Conservation (phyloP, 2,113 vertebrate genomes). For the Elanus axillaris region DNA sequence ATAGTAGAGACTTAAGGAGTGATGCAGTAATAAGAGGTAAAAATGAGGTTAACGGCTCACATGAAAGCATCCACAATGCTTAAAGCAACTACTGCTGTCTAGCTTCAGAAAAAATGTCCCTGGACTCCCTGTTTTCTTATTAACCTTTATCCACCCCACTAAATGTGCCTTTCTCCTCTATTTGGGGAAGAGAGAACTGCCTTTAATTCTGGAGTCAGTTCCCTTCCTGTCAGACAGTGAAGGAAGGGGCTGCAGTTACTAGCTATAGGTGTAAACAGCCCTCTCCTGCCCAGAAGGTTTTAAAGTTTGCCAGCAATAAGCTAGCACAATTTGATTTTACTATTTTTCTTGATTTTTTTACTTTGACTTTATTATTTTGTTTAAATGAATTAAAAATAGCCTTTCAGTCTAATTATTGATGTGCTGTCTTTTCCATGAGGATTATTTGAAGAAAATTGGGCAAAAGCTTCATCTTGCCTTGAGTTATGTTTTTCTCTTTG, state of each 20-base stretch:
- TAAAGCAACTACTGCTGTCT: background rate
- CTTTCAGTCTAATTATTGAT: background rate
- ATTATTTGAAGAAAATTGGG: background rate
- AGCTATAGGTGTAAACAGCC: background rate
- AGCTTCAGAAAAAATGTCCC: background rate
- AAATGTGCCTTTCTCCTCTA: background rate
- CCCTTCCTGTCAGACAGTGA: background rate
- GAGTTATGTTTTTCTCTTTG: background rate
- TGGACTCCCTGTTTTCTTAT: background rate
- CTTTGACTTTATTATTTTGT: background rate
- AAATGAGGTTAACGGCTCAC: background rate
- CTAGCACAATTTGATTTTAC: background rate
- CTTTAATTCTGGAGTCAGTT: background rate
- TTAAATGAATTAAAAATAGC: background rate
- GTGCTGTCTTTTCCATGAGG: background rate
- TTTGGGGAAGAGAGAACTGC: background rate
- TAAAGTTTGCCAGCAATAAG: background rate
- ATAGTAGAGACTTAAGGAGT: background rate
- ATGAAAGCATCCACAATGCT: background rate
- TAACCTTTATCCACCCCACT: background rate
- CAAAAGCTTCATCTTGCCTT: background rate
- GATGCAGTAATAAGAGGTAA: background rate
- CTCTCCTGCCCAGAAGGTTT: background rate
- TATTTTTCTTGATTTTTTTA: background rate
- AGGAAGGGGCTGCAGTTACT: background rate